Percentiles rank a stretch among this genome's conserved stretches.
Conservation (phyloP, 2,113 vertebrate species). For the Setophaga kirtlandii region DNA sequence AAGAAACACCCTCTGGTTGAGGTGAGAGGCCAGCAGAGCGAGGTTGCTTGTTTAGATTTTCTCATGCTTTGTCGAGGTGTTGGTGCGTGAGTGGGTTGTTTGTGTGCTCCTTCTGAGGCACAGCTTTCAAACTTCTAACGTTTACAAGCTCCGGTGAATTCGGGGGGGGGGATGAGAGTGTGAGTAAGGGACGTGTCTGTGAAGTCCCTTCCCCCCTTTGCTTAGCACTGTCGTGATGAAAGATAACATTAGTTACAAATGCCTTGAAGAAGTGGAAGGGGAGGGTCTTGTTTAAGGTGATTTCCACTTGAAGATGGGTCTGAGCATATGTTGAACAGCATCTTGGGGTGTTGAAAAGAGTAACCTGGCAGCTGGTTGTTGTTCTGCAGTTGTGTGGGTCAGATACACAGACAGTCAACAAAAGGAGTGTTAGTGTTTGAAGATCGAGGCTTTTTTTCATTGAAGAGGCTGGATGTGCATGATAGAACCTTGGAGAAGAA, state of each 20-base stretch:
- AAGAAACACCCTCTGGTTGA: not conserved
- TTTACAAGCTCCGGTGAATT: not conserved
- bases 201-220: not conserved
- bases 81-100: rapidly evolving
- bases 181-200: not conserved
- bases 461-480: rapidly evolving
- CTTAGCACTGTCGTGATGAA: not conserved
- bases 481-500: not conserved
- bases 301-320: not conserved
- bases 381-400: not conserved
- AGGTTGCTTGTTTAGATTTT: not conserved
- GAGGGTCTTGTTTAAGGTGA: not conserved
- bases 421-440: not conserved
- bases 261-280: not conserved
- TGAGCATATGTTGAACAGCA: not conserved
- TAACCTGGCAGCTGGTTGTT: not conserved
- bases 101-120: not conserved
- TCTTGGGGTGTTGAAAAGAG: not conserved
- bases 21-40: not conserved
- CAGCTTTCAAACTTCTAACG: not conserved
- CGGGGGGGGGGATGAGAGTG: not conserved
- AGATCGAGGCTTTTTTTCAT: not conserved
- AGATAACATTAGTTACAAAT: not conserved
- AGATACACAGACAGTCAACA: not conserved
- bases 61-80: rapidly evolving